Conservation (phyloP, 2,113 vertebrate species). For the Malurus melanocephalus region DNA sequence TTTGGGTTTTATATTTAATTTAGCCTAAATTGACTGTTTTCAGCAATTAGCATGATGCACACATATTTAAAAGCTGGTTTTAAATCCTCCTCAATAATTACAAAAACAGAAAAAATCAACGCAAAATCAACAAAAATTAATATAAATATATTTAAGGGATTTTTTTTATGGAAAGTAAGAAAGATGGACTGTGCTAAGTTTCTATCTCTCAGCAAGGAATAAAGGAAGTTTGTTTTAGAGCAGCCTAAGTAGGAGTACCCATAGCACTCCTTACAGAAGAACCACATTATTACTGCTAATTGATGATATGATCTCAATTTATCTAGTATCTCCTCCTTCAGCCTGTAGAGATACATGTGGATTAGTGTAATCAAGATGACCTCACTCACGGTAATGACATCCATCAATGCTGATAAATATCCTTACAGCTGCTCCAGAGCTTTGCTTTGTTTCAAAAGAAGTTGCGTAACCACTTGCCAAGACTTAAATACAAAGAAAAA, state of each 20-base stretch:
- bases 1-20: background rate
- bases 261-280: background rate
- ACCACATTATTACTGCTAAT: background rate
- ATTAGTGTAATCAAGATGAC: background rate
- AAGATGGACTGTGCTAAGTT: background rate
- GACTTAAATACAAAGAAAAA: background rate
- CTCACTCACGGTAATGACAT: background rate
- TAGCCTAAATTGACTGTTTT: background rate
- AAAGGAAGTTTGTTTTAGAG: background rate
- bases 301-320: background rate
- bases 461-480: rapidly evolving
- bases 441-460: background rate
- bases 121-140: background rate
- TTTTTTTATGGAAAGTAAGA: background rate
- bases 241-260: background rate
- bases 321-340: background rate
- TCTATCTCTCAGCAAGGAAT: background rate
- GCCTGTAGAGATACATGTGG: background rate
- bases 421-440: background rate
- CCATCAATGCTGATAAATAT: background rate
- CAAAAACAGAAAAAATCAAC: background rate
- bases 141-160: background rate
- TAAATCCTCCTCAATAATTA: background rate
- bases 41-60: background rate
- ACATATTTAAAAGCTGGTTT: background rate